These are phyloP conservation scores for Oncorhynchus gorbuscha DNA, from an alignment of 2,113 vertebrate genomes.

Conservation along the genomic window DNA sequence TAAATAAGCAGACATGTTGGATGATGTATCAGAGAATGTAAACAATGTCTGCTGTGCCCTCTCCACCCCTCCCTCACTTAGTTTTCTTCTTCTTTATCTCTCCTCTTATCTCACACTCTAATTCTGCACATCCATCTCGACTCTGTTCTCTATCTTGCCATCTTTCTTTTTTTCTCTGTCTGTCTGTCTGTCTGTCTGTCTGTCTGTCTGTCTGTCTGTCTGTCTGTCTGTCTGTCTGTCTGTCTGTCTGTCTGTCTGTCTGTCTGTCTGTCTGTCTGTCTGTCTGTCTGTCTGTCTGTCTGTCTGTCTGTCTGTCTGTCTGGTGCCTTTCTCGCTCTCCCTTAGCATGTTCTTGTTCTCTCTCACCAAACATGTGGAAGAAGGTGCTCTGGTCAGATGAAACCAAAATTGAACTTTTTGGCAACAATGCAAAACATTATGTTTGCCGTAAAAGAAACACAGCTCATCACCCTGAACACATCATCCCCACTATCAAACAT, in stretches of 20 bases:
- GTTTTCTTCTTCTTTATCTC: conserved; percentile 56
- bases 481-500: no score
- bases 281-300: conserved; percentile 15
- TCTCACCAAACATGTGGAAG: no score
- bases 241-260: conserved; percentile 27
- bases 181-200: conserved; percentile 11
- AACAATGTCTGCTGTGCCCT: conserved; percentile 50
- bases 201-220: no score
- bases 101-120: conserved; percentile 56
- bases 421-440: no score
- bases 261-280: conserved; percentile 25
- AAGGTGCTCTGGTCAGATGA: no score
- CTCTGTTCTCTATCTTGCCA: conserved; percentile 49
- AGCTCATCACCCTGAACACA: no score
- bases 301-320: no score
- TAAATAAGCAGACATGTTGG: conserved; percentile 62
- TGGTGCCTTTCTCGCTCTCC: conserved; percentile 3
- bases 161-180: conserved; percentile 18
- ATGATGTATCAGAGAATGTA: conserved; percentile 60
- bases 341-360: conserved; percentile 32
- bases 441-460: no score
- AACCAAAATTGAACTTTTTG: no score
- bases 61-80: conserved; percentile 19
- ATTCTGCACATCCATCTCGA: conserved; percentile 59
- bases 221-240: no score